phyloP scores from a whole-genome alignment of 2,888 invertebrate species.

The Oscheius onirici region DNA sequence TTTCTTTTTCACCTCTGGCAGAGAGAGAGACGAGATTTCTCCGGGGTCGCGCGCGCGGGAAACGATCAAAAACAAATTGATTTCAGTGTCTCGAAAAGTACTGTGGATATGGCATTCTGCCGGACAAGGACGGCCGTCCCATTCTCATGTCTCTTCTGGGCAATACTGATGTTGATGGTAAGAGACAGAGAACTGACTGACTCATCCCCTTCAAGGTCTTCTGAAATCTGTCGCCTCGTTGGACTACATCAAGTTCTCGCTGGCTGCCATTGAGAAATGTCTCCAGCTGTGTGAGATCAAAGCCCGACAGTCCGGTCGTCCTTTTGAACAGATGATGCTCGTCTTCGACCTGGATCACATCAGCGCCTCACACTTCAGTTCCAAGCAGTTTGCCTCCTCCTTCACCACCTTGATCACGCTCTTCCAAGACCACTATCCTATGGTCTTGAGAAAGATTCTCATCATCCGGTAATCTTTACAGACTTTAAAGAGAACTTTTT shows the following conservation, averaged over 20 bases:
- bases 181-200: neutral
- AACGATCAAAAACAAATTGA: neutral
- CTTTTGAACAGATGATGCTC: constrained; percentile 71
- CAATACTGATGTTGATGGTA: constrained; percentile 70
- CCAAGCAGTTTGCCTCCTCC: constrained; percentile 70
- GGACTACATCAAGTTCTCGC: constrained; percentile 71
- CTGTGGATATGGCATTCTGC: constrained; percentile 70
- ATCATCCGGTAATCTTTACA: constrained; percentile 57
- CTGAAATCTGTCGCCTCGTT: constrained; percentile 68
- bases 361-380: constrained; percentile 67
- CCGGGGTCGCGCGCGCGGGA: constrained; percentile 1
- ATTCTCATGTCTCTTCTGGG: constrained; percentile 71
- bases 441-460: constrained; percentile 68
- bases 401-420: constrained; percentile 70
- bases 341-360: constrained; percentile 71
- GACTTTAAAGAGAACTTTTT: neutral
- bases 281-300: constrained; percentile 63
- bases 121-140: constrained; percentile 69
- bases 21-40: constrained; percentile 11
- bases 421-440: constrained; percentile 71
- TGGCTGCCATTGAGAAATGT: constrained; percentile 70
- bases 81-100: constrained; percentile 71
- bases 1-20: constrained; percentile 10
- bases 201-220: constrained; percentile 53
- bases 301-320: constrained; percentile 63